A percentile compares a stretch with the other conserved stretches of the same genome.
Conservation (phyloP, 2,113 vertebrate species). For the Holacanthus passer region DNA sequence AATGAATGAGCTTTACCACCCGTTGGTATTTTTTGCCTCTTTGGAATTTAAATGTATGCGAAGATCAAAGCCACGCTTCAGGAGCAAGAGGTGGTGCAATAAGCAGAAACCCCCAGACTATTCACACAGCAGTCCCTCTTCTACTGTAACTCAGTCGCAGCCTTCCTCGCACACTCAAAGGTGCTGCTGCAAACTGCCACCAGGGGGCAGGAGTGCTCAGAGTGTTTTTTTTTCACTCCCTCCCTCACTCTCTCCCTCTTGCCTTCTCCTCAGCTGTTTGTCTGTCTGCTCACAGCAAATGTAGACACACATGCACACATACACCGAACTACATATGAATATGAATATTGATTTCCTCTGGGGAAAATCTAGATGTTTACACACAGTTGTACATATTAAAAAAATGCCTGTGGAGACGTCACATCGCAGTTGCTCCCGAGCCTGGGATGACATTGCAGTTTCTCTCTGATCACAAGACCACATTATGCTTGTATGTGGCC, state of each 20-base stretch:
- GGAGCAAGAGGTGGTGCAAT: slow-evolving; percentile 78
- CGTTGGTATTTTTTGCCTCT: slow-evolving; percentile 45
- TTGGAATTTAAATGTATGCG: slow-evolving; percentile 76
- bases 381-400: slow-evolving; percentile 4
- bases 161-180: neutral
- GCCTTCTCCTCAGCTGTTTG: slow-evolving; percentile 50
- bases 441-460: slow-evolving; percentile 62
- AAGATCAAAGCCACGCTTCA: slow-evolving; percentile 75
- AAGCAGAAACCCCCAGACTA: slow-evolving; percentile 73
- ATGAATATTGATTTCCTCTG: slow-evolving; percentile 19
- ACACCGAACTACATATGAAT: slow-evolving; percentile 7
- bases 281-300: slow-evolving; percentile 36
- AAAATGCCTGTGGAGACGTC: neutral
- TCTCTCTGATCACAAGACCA: slow-evolving; percentile 43
- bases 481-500: slow-evolving; percentile 38
- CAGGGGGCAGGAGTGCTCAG: slow-evolving; percentile 83
- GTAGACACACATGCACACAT: neutral
- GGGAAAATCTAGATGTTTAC: slow-evolving; percentile 18
- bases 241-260: slow-evolving; percentile 16
- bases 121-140: slow-evolving; percentile 36
- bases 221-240: slow-evolving; percentile 28
- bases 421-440: neutral
- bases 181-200: slow-evolving; percentile 67
- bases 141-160: slow-evolving; percentile 19
- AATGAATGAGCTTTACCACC: slow-evolving; percentile 65